These are phyloP conservation scores for Cylindroiulus punctatus DNA, from an alignment of 2,888 invertebrate species.

Conservation along the genomic window DNA sequence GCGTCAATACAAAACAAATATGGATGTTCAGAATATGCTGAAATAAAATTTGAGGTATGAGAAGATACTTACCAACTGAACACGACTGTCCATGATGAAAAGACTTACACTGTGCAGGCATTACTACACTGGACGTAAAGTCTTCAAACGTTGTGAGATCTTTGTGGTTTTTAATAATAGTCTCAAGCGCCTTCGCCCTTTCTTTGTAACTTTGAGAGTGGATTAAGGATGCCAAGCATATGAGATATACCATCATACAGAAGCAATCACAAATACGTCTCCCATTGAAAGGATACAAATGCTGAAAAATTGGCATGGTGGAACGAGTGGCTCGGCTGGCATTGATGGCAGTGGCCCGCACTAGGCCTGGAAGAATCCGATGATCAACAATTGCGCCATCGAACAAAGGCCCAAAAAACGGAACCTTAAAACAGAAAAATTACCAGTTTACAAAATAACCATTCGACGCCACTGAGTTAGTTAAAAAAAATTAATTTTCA, in stretches of 20 bases:
- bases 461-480: no score
- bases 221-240: slow-evolving; percentile 26
- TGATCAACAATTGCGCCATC: slow-evolving; percentile 86
- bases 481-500: no score
- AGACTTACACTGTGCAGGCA: slow-evolving; percentile 65
- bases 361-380: slow-evolving; percentile 81
- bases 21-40: no score
- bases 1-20: no score
- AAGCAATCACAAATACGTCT: background rate
- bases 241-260: background rate
- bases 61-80: slow-evolving; percentile 62
- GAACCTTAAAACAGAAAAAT: slow-evolving; percentile 77
- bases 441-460: no score
- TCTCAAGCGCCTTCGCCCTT: slow-evolving; percentile 83
- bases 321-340: slow-evolving; percentile 92
- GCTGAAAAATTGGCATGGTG: slow-evolving; percentile 88
- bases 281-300: slow-evolving; percentile 74
- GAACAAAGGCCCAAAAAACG: slow-evolving; percentile 95
- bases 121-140: slow-evolving; percentile 72
- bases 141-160: slow-evolving; percentile 90
- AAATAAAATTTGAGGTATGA: no score
- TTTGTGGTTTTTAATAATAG: slow-evolving; percentile 85
- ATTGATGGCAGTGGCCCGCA: slow-evolving; percentile 88
- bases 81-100: slow-evolving; percentile 65
- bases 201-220: slow-evolving; percentile 82